phyloP scores from a whole-genome alignment of 2,888 invertebrate genomes.

The Uloborus plumipes region DNA sequence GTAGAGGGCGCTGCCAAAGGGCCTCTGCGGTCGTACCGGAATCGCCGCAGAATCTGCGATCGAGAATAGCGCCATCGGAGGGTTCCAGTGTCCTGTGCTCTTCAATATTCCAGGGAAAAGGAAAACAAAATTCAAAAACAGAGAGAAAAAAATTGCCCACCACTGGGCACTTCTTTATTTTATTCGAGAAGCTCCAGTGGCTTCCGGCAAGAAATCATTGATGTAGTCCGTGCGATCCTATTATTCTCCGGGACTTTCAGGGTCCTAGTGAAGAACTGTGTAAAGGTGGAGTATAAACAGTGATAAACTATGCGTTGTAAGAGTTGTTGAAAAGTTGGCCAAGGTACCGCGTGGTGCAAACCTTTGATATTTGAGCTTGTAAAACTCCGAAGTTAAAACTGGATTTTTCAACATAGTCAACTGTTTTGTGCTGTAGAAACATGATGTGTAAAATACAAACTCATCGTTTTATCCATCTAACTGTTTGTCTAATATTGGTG shows the following conservation, averaged over 20 bases:
- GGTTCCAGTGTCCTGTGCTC: conserved; percentile 18
- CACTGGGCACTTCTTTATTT: not conserved
- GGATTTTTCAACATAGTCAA: not conserved
- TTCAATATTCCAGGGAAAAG: no score
- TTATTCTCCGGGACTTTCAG: no score
- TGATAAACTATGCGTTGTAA: conserved; percentile 24
- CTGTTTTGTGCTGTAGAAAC: not conserved
- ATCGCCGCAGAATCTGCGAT: conserved; percentile 60
- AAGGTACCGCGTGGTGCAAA: conserved; percentile 16
- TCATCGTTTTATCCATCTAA: conserved; percentile 18
- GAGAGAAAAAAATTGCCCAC: no score
- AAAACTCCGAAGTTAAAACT: no score
- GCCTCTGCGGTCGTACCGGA: conserved; percentile 58
- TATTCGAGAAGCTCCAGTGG: not conserved
- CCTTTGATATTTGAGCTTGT: no score
- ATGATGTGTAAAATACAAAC: conserved; percentile 37
- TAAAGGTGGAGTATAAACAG: conserved; percentile 37
- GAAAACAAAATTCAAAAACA: no score
- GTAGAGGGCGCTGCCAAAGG: conserved; percentile 56
- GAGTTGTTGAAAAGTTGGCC: conserved; percentile 53
- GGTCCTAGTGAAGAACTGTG: no score
- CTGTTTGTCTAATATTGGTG: conserved; percentile 43
- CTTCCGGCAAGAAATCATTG: no score
- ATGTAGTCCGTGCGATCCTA: no score
- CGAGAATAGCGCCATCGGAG: conserved; percentile 47